phyloP scores from a whole-genome alignment of 2,113 vertebrate genomes.

The Sterna hirundo region DNA sequence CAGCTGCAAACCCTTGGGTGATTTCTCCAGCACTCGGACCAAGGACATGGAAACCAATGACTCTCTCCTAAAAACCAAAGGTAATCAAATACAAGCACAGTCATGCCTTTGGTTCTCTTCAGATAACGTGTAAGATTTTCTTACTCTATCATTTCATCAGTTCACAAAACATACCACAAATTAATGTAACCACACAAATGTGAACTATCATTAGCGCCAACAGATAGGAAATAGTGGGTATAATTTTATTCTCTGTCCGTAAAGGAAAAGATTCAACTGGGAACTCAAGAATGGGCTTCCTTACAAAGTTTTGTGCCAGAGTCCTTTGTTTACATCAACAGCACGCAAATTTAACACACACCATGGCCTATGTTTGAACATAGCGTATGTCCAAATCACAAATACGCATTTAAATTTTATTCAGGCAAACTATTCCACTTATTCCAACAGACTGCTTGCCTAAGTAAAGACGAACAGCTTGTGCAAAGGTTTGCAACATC shows the following conservation, averaged over 20 bases:
- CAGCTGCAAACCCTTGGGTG: constrained; percentile 84
- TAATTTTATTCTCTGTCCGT: neutral
- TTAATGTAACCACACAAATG: neutral
- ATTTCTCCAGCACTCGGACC: constrained; percentile 85
- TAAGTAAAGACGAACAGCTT: neutral
- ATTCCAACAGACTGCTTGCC: neutral
- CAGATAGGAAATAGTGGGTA: neutral
- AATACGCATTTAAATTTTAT: neutral
- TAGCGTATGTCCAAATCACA: neutral
- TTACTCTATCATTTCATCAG: neutral
- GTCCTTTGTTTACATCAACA: neutral
- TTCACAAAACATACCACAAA: neutral
- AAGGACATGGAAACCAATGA: constrained; percentile 84
- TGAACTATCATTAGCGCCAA: neutral
- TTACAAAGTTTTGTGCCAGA: neutral
- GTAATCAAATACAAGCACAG: neutral
- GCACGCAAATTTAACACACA: neutral
- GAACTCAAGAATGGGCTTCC: neutral
- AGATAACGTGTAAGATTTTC: neutral
- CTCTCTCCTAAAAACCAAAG: constrained; percentile 75
- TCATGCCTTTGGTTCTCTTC: neutral
- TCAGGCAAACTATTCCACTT: neutral
- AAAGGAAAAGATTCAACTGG: neutral
- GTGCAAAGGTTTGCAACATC: neutral
- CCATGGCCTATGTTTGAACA: neutral